Base-by-base conservation (phyloP, 2,888 invertebrate species). In the Isoperla grammatica region DNA sequence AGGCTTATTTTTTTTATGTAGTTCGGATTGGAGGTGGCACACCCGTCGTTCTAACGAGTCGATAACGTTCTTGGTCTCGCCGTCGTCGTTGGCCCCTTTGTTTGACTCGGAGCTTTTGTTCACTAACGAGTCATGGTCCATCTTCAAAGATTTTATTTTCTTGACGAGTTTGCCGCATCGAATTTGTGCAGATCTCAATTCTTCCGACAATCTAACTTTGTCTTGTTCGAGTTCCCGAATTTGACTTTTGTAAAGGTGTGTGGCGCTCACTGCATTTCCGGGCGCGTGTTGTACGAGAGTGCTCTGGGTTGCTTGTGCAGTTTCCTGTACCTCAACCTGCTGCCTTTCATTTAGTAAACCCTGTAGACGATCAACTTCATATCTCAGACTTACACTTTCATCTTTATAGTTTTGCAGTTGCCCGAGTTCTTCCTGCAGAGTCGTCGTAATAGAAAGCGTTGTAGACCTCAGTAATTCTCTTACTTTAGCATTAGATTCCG, bases 141-240 rank as follows among this genome's bases (percentile, higher is more conserved):
- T 74, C 73, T 93, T 94, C 57, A 90, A 81, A 70, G 90, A 88
- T 72, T 92, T 94, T 45, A 94, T 75, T 73, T 92, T 94, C 68
- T 88, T 87, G 66, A 94, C 76, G 65, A 91, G 80, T 75, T 90
- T 93, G 1, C 84, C 82, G 29, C 86, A 83, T 71, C 90, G 90
- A 0, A 83, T 74, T 71, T 88, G 86, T 61, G 81, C 75, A 23
- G 81, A 76, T 64, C 82, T 80, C 8, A 87, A 78, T 66, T 88
- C 87, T 57, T 81, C 78, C 60, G 79, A 75, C 17, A 86, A 72
- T 46, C 76, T 74, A 15, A 81, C 78, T 62, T 82, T 80, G 63
- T 85, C 81, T 1, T 75, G 71, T 66, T 82, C 79, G 4, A 88
- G 74, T 57, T 79, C 76, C 23, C 77, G 72, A n/a, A 87, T 77